Evolutionary conservation across 2,113 vertebrate genomes (phyloP).

Genomic region (Bubo scandiacus): DNA sequence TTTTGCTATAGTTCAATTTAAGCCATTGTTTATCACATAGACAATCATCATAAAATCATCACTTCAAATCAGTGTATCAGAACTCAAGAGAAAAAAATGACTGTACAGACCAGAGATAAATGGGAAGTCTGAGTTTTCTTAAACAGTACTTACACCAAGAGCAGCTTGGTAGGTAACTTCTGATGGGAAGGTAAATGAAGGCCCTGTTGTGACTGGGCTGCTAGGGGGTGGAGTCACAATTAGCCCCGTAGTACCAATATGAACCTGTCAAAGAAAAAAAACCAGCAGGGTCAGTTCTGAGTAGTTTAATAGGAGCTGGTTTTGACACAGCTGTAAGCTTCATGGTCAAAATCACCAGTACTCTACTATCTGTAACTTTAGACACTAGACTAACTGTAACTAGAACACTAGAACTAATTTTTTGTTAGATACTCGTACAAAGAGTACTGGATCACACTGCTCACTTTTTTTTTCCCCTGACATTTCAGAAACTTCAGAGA

Average conservation of each 20-base stretch:
- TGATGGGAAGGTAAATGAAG: slow-evolving; percentile 91
- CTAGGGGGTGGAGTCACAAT: slow-evolving; percentile 97
- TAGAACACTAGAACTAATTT: neutral
- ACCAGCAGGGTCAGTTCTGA: neutral
- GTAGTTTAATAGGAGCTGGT: neutral
- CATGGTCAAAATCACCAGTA: neutral
- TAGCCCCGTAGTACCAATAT: slow-evolving; percentile 94
- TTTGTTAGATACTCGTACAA: neutral
- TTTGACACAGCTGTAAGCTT: neutral
- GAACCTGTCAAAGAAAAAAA: slow-evolving; percentile 80
- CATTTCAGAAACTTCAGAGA: neutral
- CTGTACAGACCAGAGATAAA: neutral
- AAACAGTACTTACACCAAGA: slow-evolving; percentile 74
- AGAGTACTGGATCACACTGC: neutral
- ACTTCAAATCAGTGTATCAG: neutral
- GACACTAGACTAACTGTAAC: neutral
- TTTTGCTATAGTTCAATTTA: neutral
- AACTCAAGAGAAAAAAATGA: neutral
- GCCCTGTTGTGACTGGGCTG: slow-evolving; percentile 93
- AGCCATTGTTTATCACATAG: neutral
- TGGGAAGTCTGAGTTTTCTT: neutral
- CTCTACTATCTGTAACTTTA: neutral
- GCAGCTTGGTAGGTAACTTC: slow-evolving; percentile 87
- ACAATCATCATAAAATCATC: neutral
- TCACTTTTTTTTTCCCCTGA: neutral